Percentiles rank a stretch among this genome's conserved stretches.
Evolutionary conservation across 2,888 invertebrate species (phyloP).

Genomic region (Drosophila putrida): DNA sequence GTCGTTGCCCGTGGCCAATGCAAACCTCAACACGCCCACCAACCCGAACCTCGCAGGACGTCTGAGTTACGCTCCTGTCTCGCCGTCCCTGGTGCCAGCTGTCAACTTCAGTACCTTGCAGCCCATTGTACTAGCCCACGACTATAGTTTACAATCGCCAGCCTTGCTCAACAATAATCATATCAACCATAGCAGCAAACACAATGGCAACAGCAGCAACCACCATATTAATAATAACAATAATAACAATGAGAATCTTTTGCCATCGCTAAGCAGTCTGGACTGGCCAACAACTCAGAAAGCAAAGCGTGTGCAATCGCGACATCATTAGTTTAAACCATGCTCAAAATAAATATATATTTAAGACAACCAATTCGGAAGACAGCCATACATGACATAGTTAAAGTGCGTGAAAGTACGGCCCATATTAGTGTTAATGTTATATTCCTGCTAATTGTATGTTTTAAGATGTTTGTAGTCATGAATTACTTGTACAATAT

Average conservation of each 20-base stretch:
- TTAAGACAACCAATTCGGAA: constrained; percentile 12
- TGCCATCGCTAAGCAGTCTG: constrained; percentile 65
- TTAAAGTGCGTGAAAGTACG: constrained; percentile 9
- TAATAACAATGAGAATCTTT: constrained; percentile 36
- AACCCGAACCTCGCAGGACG: constrained; percentile 52
- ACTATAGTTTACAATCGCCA: constrained; percentile 71
- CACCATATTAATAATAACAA: constrained; percentile 34
- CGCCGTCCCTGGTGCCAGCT: constrained; percentile 49
- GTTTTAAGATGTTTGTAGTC: constrained; percentile 45
- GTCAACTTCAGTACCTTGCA: constrained; percentile 66
- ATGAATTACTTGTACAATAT: constrained; percentile 31
- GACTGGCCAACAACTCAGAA: constrained; percentile 72
- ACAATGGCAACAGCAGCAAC: constrained; percentile 24
- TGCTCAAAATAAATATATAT: constrained; percentile 40
- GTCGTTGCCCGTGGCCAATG: constrained; percentile 36
- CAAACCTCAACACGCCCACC: constrained; percentile 53
- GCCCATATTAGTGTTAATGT: constrained; percentile 43
- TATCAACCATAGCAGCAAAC: constrained; percentile 27
- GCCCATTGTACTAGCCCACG: constrained; percentile 64
- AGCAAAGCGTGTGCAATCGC: constrained; percentile 62
- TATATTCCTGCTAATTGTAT: constrained; percentile 49
- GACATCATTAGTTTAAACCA: constrained; percentile 59
- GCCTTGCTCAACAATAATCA: constrained; percentile 42
- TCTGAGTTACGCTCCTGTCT: constrained; percentile 55
- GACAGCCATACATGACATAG: constrained; percentile 33